phyloP scores from a whole-genome alignment of 1,140 invertebrate species.

The Drosophila ercepeae region DNA sequence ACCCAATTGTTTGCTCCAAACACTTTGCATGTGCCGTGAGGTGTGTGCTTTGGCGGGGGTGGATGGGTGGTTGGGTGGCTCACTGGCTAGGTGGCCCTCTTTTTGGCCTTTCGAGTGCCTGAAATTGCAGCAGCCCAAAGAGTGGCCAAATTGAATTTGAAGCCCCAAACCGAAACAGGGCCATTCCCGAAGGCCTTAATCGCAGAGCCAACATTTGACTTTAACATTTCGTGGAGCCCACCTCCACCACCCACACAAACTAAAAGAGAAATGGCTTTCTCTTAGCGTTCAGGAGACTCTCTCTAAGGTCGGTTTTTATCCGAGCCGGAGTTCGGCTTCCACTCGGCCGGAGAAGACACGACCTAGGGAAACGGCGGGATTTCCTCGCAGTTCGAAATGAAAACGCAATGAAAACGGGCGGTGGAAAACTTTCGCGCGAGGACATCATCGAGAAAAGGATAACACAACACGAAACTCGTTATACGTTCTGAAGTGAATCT shows the following conservation, averaged over 20 bases:
- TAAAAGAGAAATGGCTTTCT: slow-evolving; percentile 24
- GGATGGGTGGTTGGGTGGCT: background rate
- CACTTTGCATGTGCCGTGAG: slow-evolving; percentile 59
- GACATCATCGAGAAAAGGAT: background rate
- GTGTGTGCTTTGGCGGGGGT: background rate
- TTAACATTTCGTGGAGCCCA: slow-evolving; percentile 2
- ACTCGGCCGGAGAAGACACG: slow-evolving; percentile 44
- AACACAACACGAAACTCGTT: background rate
- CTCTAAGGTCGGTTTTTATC: slow-evolving; percentile 57
- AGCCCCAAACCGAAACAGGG: slow-evolving; percentile 54
- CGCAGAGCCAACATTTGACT: slow-evolving; percentile 22
- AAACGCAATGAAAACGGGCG: slow-evolving; percentile 66
- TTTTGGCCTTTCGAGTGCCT: slow-evolving; percentile 15
- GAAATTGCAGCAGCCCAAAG: slow-evolving; percentile 34
- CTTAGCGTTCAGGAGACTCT: slow-evolving; percentile 23
- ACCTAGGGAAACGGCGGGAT: slow-evolving; percentile 48
- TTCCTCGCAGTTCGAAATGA: slow-evolving; percentile 59
- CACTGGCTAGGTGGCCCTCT: background rate
- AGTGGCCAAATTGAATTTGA: slow-evolving; percentile 73
- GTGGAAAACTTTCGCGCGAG: slow-evolving; percentile 31
- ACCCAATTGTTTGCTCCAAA: slow-evolving; percentile 62
- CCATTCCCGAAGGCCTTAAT: slow-evolving; percentile 31
- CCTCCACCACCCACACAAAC: background rate
- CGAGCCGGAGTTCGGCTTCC: slow-evolving; percentile 36
- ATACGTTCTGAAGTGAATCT: background rate